phyloP scores from a whole-genome alignment of 1,140 invertebrate genomes.

The Glossosoma conforme region DNA sequence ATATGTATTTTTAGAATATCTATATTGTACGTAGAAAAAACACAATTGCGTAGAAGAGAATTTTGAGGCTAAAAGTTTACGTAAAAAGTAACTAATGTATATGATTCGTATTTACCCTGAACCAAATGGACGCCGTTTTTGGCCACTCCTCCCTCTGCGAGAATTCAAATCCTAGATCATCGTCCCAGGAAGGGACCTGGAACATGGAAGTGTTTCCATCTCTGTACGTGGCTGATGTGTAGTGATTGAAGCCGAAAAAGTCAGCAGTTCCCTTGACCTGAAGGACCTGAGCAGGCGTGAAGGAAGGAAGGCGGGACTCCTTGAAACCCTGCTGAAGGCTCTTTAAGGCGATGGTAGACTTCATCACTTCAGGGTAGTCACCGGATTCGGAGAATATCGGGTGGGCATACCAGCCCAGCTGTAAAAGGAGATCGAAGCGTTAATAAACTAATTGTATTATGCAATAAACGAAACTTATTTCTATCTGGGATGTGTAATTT shows the following conservation, averaged over 20 bases:
- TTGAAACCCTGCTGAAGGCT: slow-evolving; percentile 53
- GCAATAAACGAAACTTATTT: too few species aligned
- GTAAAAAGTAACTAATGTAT: too few species aligned
- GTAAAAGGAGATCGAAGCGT: slow-evolving; percentile 27
- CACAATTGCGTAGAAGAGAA: too few species aligned
- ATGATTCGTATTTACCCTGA: too few species aligned
- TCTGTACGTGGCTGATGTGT: slow-evolving; percentile 47
- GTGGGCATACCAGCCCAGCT: slow-evolving; percentile 58
- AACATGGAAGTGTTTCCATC: slow-evolving; percentile 3
- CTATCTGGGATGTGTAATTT: too few species aligned
- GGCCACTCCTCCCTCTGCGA: slow-evolving; percentile 38
- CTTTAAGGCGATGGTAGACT: slow-evolving; percentile 48
- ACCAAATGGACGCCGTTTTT: slow-evolving; percentile 38
- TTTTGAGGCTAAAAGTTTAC: too few species aligned
- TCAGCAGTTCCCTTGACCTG: slow-evolving; percentile 55
- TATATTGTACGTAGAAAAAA: too few species aligned
- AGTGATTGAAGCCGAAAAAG: slow-evolving; percentile 59
- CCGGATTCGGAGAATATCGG: slow-evolving; percentile 55
- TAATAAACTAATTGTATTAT: neutral
- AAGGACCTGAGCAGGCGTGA: slow-evolving; percentile 52
- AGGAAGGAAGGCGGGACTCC: slow-evolving; percentile 52
- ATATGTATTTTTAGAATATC: too few species aligned
- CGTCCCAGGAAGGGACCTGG: slow-evolving; percentile 27
- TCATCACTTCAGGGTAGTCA: slow-evolving; percentile 59
- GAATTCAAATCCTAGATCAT: slow-evolving; percentile 28